Base-by-base conservation (phyloP, 2,113 vertebrate genomes). In the Gymnocephalus cernua region DNA sequence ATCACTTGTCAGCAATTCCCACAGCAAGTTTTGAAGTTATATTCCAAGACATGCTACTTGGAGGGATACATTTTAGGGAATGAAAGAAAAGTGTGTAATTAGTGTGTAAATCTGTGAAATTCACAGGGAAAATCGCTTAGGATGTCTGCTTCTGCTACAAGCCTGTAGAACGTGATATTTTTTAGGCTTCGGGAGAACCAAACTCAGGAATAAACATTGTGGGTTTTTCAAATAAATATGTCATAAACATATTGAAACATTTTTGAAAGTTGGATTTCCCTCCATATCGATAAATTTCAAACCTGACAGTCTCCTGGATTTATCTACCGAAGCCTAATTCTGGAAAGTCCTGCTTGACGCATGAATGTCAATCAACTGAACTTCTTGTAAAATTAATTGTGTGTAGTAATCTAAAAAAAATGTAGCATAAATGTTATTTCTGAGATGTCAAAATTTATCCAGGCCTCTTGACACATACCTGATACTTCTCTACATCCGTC, bases 401-500 rank as follows among this genome's bases (percentile, higher is more conserved):
- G 69, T 0, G 1, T 44, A 78, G 61, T 87, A 74, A 90, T 90
- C 87, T 88, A 73, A 90, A 91, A 91, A 89, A 91, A 91, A 85
- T 68, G 61, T 80, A 86, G 48, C 71, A 84, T 88, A 91, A 86
- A 90, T 80, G 87, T 87, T 86, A 84, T 87, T 84, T 86, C 86
- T 80, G 81, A 81, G 65, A 91, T 76, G 82, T 90, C 75, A 83
- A 86, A 91, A 79, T 84, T 48, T 47, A 21, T 89, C 83, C 79
- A 70, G 69, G 57, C 63, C 67, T 78, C 80, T 78, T 90, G 92
- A 94, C 91, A 92, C 90, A 91, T 90, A 89, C 86, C 92, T 93
- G 93, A 92, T 71, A 84, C 84, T 78, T 35, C 78, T 89, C 91
- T 87, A 72, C 90, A 92, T 95, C 94, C 93, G 89, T 90, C 85